Percentiles rank a stretch among this genome's conserved stretches.
phyloP scores from a whole-genome alignment of 2,888 invertebrate species.

The Coleophora flavipennella region DNA sequence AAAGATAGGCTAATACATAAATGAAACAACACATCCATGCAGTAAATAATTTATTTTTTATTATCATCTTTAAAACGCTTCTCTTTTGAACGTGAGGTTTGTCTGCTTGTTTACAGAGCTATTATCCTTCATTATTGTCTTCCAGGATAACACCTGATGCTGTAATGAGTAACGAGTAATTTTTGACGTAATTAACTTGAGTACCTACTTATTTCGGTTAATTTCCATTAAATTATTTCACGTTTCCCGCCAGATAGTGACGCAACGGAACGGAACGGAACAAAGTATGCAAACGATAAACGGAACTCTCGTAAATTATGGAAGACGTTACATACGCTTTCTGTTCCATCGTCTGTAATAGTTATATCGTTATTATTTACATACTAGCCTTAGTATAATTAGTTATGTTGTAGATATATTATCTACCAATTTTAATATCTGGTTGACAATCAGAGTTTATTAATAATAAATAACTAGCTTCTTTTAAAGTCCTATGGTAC shows the following conservation, averaged over 20 bases:
- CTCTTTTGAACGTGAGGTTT: slow-evolving; percentile 58
- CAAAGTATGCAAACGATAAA: slow-evolving; percentile 38
- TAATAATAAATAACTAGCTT: no score
- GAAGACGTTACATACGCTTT: slow-evolving; percentile 61
- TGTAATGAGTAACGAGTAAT: slow-evolving; percentile 30
- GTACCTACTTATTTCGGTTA: slow-evolving; percentile 15
- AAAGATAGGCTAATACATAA: no score
- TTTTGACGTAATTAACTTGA: slow-evolving; percentile 33
- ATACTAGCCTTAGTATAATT: no score
- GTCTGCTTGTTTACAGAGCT: slow-evolving; percentile 58
- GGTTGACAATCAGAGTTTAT: no score
- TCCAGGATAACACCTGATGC: slow-evolving; percentile 61
- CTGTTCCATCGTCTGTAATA: slow-evolving; percentile 24
- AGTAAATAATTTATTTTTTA: slow-evolving; percentile 67
- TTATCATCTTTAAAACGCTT: slow-evolving; percentile 51
- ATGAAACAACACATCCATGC: slow-evolving; percentile 44
- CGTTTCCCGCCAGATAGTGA: slow-evolving; percentile 18
- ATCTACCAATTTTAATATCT: no score
- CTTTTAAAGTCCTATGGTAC: no score
- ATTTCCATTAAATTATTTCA: no score
- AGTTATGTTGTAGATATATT: no score
- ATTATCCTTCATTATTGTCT: slow-evolving; percentile 69
- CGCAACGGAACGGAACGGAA: slow-evolving; percentile 32
- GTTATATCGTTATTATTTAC: no score
- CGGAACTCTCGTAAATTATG: slow-evolving; percentile 53